Conservation (phyloP, 2,888 invertebrate species). For the Hyles lineata region DNA sequence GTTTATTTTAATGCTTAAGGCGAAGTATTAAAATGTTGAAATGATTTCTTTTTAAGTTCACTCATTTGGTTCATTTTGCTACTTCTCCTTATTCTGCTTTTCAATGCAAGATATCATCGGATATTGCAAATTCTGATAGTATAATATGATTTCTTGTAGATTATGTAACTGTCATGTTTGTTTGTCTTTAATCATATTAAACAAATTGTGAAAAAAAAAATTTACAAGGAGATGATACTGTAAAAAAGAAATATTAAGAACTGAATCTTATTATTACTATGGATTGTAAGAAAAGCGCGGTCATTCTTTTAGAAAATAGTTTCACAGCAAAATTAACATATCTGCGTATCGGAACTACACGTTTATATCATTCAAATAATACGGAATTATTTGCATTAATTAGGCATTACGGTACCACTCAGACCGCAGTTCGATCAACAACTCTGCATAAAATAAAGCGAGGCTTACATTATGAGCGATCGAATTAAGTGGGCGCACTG, state of each 20-base stretch:
- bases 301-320: background rate
- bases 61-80: too few species aligned
- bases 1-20: constrained; percentile 8
- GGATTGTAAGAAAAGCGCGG: too few species aligned
- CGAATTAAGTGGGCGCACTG: constrained; percentile 31
- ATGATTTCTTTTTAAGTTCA: background rate
- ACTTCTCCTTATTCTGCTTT: too few species aligned
- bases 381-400: constrained; percentile 43
- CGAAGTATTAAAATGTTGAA: background rate
- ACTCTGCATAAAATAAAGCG: constrained; percentile 46
- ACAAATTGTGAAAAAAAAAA: too few species aligned
- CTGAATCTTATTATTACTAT: too few species aligned
- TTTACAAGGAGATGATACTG: too few species aligned
- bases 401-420: constrained; percentile 41
- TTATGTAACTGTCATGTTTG: too few species aligned
- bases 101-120: too few species aligned
- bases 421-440: constrained; percentile 41
- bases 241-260: too few species aligned
- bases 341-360: background rate
- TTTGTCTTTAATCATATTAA: too few species aligned
- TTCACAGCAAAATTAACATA: background rate
- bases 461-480: constrained; percentile 45
- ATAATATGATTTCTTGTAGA: too few species aligned
- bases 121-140: too few species aligned
- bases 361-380: constrained; percentile 37